Conservation (phyloP, 2,797 vertebrate genomes). For the Periophthalmus magnuspinnatus region DNA sequence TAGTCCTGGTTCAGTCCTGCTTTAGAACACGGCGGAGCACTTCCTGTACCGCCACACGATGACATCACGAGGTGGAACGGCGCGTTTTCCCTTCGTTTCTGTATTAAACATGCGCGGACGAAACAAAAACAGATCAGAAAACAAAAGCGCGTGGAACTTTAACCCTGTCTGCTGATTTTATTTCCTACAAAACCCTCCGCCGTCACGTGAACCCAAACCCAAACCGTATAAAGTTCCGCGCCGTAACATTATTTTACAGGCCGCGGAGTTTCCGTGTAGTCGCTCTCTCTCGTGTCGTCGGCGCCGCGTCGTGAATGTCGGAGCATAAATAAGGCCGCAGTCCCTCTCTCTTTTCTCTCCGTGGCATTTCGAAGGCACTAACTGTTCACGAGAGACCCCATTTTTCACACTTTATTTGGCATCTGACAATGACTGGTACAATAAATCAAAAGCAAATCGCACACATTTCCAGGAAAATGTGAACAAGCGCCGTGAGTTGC, state of each 20-base stretch:
- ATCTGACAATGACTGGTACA: conserved; percentile 89
- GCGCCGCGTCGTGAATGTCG: conserved; percentile 37
- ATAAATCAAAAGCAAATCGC: conserved; percentile 87
- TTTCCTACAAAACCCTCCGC: too few relatives aligned
- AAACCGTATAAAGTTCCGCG: background rate
- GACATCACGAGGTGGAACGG: too few relatives aligned
- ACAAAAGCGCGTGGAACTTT: too few relatives aligned
- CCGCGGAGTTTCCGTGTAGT: background rate
- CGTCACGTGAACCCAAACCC: background rate
- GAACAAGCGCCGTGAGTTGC: conserved; percentile 87
- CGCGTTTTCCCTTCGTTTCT: too few relatives aligned
- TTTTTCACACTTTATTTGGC: conserved; percentile 82
- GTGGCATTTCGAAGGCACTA: conserved; percentile 43
- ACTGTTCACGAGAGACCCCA: conserved; percentile 57
- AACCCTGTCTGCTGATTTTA: too few relatives aligned
- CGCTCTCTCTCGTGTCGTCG: background rate
- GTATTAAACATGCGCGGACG: too few relatives aligned
- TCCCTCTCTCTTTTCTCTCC: conserved; percentile 12
- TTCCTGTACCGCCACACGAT: too few relatives aligned
- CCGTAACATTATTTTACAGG: background rate
- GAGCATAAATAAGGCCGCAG: conserved; percentile 44
- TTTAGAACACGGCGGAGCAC: too few relatives aligned
- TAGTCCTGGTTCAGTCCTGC: too few relatives aligned
- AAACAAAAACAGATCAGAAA: too few relatives aligned
- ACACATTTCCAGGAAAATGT: conserved; percentile 81